Base-by-base conservation (phyloP, 2,888 invertebrate species). In the Drosophila formosana region DNA sequence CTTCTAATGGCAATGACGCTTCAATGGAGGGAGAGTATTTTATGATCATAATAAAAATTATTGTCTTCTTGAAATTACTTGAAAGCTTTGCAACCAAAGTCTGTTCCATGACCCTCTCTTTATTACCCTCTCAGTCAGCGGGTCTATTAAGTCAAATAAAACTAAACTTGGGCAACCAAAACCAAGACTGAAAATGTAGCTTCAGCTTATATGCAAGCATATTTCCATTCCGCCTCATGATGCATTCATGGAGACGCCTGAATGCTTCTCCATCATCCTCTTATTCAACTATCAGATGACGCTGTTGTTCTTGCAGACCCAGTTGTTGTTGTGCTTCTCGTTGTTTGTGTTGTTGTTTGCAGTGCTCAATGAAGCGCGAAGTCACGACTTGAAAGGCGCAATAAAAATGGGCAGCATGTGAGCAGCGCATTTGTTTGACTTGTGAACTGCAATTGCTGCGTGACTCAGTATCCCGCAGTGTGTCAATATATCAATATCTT, bases 341-440 rank as follows among this genome's bases (percentile, higher is more conserved):
- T 47, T 62, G 32, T 43, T 18, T 18, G 18, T 61, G 8, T 41
- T 65, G 46, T 49, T 72, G 57, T 63, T 58, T 41, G 43, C 56
- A 25, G 28, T 83, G 88, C 68, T 80, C 86, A 88, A 80, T 88
- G 88, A 80, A 80, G 86, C 75, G 80, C 75, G 64, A 66, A 72
- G 75, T 70, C 75, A 72, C 62, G 60, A 71, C 66, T 66, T 73
- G 66, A 45, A 68, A 61, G 57, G 61, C 52, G 49, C 63, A 67
- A 64, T 60, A 53, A 56, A 72, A 67, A 72, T 78, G 70, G 75
- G 60, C 74, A 64, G 18, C 51, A 30, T 43, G 41, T 28, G 41
- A 30, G 30, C n/a, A n/a, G 52, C 9, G 47, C 65, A 66, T 76
- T 69, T 66, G 61, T 64, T 73, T 65, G 80, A 63, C 73, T 76